Evolutionary conservation across 2,888 invertebrate species (phyloP).

Genomic region (Platycnemis pennipes): DNA sequence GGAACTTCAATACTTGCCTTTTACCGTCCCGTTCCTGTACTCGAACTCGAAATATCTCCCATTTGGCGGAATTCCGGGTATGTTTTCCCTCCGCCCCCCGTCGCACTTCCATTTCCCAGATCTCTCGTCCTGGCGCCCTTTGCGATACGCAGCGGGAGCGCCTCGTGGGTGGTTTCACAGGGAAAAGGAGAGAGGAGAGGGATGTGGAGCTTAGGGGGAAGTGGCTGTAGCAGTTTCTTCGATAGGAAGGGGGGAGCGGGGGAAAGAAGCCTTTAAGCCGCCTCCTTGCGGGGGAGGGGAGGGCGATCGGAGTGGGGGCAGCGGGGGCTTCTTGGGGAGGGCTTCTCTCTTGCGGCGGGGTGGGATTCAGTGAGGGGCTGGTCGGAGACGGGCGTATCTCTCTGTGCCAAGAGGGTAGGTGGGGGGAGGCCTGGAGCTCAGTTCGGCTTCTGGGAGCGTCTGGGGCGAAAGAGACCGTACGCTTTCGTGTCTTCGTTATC

Average conservation of each 20-base stretch:
- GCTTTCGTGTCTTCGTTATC: no score
- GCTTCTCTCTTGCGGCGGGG: no score
- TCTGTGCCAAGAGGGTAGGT: no score
- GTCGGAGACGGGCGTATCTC: no score
- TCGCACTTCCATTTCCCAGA: neutral
- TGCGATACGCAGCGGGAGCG: neutral
- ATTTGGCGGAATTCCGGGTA: neutral
- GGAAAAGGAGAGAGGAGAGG: neutral
- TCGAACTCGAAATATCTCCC: no score
- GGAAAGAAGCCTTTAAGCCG: neutral
- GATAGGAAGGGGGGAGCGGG: neutral
- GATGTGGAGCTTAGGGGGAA: neutral
- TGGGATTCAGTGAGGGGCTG: no score
- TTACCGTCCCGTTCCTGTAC: no score
- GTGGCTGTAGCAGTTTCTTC: neutral
- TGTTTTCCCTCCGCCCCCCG: neutral
- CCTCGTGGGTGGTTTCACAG: neutral
- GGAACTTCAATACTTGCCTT: no score
- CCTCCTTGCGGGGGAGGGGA: neutral
- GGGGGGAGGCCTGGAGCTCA: no score
- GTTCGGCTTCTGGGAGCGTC: no score
- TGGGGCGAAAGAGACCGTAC: no score
- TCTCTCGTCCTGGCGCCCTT: neutral
- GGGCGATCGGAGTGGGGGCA: neutral
- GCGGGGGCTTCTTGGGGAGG: neutral